These are phyloP conservation scores for Perizoma affinitatum DNA, from an alignment of 2,888 invertebrate species.

Conservation along the genomic window DNA sequence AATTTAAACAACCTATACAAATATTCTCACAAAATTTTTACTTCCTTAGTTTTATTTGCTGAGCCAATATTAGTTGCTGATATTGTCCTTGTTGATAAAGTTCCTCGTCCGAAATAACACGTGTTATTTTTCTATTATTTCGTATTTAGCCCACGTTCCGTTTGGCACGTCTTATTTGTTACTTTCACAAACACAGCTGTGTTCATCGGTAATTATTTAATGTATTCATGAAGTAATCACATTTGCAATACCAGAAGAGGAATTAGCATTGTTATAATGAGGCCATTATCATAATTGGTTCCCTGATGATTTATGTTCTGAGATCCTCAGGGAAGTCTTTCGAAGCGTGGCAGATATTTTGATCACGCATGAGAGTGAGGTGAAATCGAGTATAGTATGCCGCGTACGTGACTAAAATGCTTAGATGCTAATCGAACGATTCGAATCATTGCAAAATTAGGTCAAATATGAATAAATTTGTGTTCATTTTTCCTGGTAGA, in stretches of 20 bases:
- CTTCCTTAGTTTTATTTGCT: constrained; percentile 10
- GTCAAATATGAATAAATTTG: constrained; percentile 26
- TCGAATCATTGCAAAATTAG: constrained; percentile 38
- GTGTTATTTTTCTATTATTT: constrained; percentile 12
- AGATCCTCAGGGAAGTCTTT: constrained; percentile 19
- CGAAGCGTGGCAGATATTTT: constrained; percentile 20
- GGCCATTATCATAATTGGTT: constrained; percentile 25
- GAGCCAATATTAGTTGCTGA: constrained; percentile 12
- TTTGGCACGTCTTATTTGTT: constrained; percentile 5
- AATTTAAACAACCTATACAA: background rate
- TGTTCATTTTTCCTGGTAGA: constrained; percentile 3
- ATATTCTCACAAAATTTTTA: constrained; percentile 11
- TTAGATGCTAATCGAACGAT: constrained; percentile 33
- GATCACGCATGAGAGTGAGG: constrained; percentile 25
- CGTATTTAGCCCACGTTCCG: constrained; percentile 11
- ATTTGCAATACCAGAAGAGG: constrained; percentile 27
- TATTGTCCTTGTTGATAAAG: constrained; percentile 24
- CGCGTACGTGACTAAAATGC: constrained; percentile 37
- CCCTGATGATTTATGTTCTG: constrained; percentile 25
- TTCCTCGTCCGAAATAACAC: constrained; percentile 30
- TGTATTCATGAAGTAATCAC: constrained; percentile 23
- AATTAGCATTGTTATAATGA: constrained; percentile 20
- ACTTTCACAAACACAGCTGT: constrained; percentile 22
- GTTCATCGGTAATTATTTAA: constrained; percentile 17
- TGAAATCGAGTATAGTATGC: constrained; percentile 43